These are phyloP conservation scores for Euwallacea similis DNA, from an alignment of 1,140 invertebrate species.

Conservation along the genomic window DNA sequence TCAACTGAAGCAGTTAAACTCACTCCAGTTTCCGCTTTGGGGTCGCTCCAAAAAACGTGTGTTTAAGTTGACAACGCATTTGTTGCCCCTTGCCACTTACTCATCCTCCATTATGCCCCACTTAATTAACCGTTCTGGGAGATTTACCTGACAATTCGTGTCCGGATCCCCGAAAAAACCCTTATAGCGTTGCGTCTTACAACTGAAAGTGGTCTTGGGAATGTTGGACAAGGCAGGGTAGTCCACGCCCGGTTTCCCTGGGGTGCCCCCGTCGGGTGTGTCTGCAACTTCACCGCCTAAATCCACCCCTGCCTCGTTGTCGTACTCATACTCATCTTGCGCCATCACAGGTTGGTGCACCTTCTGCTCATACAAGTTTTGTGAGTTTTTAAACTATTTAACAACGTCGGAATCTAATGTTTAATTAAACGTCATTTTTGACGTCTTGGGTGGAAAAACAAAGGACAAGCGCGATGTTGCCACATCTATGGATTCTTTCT, in stretches of 20 bases:
- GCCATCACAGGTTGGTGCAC: conserved; percentile 50
- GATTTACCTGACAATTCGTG: conserved; percentile 76
- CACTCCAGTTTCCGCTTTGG: too few species aligned
- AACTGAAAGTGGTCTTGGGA: conserved; percentile 77
- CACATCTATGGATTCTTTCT: too few species aligned
- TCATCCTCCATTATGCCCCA: too few species aligned
- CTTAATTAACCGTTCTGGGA: too few species aligned
- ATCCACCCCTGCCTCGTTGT: conserved; percentile 44
- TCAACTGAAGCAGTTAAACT: too few species aligned
- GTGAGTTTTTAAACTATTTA: background rate
- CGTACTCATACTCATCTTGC: conserved; percentile 42
- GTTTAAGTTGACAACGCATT: too few species aligned
- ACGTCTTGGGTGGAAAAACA: too few species aligned
- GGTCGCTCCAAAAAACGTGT: too few species aligned
- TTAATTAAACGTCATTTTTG: too few species aligned
- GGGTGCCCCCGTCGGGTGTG: conserved; percentile 65
- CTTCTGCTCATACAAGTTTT: conserved; percentile 38
- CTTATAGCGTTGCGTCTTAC: conserved; percentile 83
- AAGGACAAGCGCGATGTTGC: too few species aligned
- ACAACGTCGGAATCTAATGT: background rate
- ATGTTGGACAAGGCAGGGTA: conserved; percentile 78
- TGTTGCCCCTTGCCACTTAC: too few species aligned
- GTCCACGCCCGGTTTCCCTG: conserved; percentile 77
- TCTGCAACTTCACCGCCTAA: conserved; percentile 31
- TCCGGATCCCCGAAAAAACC: conserved; percentile 89